These are phyloP conservation scores for Ceramica pisi DNA, from an alignment of 2,888 invertebrate genomes.

Conservation along the genomic window DNA sequence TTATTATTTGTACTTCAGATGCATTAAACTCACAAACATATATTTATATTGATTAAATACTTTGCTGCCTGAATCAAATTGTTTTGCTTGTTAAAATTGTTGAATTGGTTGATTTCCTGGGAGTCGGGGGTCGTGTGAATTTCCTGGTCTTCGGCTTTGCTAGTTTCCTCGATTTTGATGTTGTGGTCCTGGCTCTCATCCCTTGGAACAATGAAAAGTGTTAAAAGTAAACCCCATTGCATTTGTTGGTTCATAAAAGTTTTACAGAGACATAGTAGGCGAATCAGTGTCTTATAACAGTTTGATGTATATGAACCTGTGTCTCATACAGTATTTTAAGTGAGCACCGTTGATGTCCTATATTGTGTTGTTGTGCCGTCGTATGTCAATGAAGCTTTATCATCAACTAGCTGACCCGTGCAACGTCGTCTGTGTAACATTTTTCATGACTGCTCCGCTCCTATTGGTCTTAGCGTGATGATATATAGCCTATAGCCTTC, in stretches of 20 bases:
- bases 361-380: no score
- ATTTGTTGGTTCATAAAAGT: background rate
- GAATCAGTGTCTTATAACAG: background rate
- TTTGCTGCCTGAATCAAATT: slow-evolving; percentile 2
- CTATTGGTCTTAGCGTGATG: no score
- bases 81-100: background rate
- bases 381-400: no score
- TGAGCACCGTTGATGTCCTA: no score
- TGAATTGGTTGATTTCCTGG: background rate
- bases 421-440: no score
- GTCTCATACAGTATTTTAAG: no score
- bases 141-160: background rate
- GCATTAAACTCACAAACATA: background rate
- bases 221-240: background rate
- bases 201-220: slow-evolving; percentile 12
- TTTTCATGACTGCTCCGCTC: no score
- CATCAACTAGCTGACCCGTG: no score
- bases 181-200: slow-evolving; percentile 17
- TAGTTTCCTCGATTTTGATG: background rate
- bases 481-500: no score
- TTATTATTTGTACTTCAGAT: slow-evolving; percentile 46
- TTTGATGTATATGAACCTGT: no score
- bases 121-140: background rate
- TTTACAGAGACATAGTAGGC: background rate
- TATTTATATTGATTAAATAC: background rate